phyloP scores from a whole-genome alignment of 2,888 invertebrate species.

The Bombyx huttoni region DNA sequence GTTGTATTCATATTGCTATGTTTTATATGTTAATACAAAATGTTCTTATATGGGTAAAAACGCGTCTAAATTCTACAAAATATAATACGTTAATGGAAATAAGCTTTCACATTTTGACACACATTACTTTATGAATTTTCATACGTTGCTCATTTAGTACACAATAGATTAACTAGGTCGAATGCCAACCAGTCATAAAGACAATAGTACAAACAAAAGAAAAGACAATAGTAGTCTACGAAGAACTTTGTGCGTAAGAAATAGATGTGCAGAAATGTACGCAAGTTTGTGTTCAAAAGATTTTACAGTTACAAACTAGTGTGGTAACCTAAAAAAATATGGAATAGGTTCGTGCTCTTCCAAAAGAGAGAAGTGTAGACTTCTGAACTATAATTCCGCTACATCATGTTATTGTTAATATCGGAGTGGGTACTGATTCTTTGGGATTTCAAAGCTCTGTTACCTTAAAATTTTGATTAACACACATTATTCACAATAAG shows the following conservation, averaged over 20 bases:
- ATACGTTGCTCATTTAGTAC: constrained; percentile 1
- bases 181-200: not conserved
- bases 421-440: too few species aligned
- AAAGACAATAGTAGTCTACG: not conserved
- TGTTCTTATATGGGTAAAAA: too few species aligned
- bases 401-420: too few species aligned
- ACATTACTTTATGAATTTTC: constrained; percentile 4
- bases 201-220: too few species aligned
- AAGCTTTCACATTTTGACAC: constrained; percentile 26
- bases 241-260: not conserved
- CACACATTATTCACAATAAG: too few species aligned
- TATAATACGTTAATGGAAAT: constrained; percentile 7
- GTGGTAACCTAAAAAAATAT: not conserved
- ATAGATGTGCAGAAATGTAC: not conserved
- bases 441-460: too few species aligned
- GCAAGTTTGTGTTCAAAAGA: not conserved
- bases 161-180: not conserved
- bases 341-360: too few species aligned
- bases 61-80: not conserved
- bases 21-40: too few species aligned
- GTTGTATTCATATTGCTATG: too few species aligned
- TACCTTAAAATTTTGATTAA: too few species aligned
- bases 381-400: too few species aligned
- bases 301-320: not conserved
- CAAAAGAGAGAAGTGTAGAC: too few species aligned